Base-by-base conservation (phyloP, 2,113 vertebrate species). In the Oxyruncus cristatus region DNA sequence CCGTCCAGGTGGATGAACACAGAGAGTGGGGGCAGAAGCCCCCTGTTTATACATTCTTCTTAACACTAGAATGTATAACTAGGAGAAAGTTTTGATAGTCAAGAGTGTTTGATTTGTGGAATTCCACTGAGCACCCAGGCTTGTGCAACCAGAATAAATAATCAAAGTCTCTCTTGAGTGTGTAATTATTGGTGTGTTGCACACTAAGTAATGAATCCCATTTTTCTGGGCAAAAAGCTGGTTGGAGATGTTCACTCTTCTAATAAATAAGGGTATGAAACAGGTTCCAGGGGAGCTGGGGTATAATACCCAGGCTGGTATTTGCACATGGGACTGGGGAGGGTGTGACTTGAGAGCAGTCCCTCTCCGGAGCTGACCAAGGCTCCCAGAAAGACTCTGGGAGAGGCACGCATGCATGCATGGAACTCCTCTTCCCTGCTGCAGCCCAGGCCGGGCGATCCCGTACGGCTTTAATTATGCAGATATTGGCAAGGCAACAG, bases 391-490 rank as follows among this genome's bases (percentile, higher is more conserved):
- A 70, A 22, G 28, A 42, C 13, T 56, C 23, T 47, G 4, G 9
- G 53, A 41, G n/a, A 44, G 37, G 14, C 2, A 0, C 0, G 0
- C n/a, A n/a, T n/a, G 39, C 22, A 30, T 24, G 24, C 33, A 7
- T 37, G 22, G 49, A 58, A 33, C 39, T 33, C 27, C 10, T 50
- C n/a, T 33, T 39, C 28, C 1, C 0, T 4, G 18, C 32, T n/a
- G 32, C 37, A 53, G 8, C 32, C 21, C n/a, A 35, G 47, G 4
- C 18, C 2, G 9, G 46, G 33, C 1, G 0, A 32, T 35, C 39
- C 17, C 0, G 0, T 17, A 6, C 0, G 1, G 24, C 27, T 80
- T 71, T 35, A 42, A 28, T 47, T 37, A 49, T 2, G 15, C 15
- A 68, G 41, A 1, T 47, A 27, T 5, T 12, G 12, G 39, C 30